phyloP scores from a whole-genome alignment of 2,113 vertebrate species.

The Acrocephalus kingi region DNA sequence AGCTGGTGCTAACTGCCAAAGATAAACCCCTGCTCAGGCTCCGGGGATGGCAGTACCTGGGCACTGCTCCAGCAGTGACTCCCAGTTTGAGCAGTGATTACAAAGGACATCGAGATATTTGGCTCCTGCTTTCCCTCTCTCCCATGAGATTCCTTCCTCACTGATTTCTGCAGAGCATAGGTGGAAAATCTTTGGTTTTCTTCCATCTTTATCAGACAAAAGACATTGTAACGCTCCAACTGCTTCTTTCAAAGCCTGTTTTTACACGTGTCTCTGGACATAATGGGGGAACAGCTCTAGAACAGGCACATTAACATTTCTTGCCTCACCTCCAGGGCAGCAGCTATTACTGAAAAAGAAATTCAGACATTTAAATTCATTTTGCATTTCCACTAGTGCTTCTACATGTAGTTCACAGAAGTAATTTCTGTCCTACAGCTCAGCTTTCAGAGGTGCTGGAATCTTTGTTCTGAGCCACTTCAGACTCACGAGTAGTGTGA shows the following conservation, averaged over 20 bases:
- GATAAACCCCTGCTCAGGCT: not conserved
- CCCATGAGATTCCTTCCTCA: not conserved
- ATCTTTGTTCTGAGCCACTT: not conserved
- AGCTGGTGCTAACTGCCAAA: not conserved
- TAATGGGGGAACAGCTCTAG: not conserved
- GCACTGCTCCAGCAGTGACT: not conserved
- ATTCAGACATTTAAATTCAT: not conserved
- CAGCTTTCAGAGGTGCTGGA: not conserved
- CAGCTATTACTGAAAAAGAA: not conserved
- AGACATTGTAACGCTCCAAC: not conserved
- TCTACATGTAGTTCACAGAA: not conserved
- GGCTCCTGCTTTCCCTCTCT: not conserved
- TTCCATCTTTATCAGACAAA: not conserved
- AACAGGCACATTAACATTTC: not conserved
- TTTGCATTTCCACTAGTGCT: not conserved
- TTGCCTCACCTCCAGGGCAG: not conserved
- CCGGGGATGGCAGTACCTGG: rapidly evolving
- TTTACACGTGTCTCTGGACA: not conserved
- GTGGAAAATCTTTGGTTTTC: not conserved
- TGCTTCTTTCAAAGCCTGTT: not conserved
- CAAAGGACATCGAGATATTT: not conserved
- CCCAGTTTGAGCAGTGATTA: not conserved
- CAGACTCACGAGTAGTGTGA: not conserved
- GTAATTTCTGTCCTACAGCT: not conserved
- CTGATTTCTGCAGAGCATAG: not conserved